Evolutionary conservation across 2,797 vertebrate genomes (phyloP).

Genomic region (Oreochromis grahami): DNA sequence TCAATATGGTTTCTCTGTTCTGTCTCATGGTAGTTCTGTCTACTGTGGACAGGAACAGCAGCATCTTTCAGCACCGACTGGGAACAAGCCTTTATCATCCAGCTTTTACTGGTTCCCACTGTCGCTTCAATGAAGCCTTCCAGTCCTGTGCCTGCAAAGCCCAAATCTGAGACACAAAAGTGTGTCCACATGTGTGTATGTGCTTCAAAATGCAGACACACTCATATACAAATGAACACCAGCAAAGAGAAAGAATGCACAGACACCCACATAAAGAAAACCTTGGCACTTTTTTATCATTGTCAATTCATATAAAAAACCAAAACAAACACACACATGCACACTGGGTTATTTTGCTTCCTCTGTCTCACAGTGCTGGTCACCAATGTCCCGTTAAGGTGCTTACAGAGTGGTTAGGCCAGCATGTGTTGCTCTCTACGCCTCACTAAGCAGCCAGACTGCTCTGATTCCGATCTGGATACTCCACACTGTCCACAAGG

Average conservation of each 20-base stretch:
- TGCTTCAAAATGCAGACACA: background rate
- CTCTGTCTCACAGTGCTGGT: conserved; percentile 22
- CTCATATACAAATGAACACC: background rate
- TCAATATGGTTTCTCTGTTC: conserved; percentile 57
- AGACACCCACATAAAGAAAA: background rate
- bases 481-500: conserved; percentile 31
- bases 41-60: conserved; percentile 58
- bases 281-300: background rate
- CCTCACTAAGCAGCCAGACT: conserved; percentile 51
- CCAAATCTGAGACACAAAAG: conserved; percentile 2
- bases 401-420: conserved; percentile 44
- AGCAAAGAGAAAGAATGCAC: background rate
- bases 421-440: conserved; percentile 53
- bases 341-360: background rate
- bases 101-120: conserved; percentile 46
- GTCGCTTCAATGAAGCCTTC: conserved; percentile 20
- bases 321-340: background rate
- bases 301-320: conserved; percentile 4
- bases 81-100: conserved; percentile 49
- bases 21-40: conserved; percentile 62
- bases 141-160: conserved; percentile 11
- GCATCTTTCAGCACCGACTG: conserved; percentile 40
- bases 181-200: background rate
- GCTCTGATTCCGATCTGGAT: conserved; percentile 33
- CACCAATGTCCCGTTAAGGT: conserved; percentile 49